phyloP scores from a whole-genome alignment of 2,797 vertebrate genomes.

The Geotrypetes seraphini region DNA sequence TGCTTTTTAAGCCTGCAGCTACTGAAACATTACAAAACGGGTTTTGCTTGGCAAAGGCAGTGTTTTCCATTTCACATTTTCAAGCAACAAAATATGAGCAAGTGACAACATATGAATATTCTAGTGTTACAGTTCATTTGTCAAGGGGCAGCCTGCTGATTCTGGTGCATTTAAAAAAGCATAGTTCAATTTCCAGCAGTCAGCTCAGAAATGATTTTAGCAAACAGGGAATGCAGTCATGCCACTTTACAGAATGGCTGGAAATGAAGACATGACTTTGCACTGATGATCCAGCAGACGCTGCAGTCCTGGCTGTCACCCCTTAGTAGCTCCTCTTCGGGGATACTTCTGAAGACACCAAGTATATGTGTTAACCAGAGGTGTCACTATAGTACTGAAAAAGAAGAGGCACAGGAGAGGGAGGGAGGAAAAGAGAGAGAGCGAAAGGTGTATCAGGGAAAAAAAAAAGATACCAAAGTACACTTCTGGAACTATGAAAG shows the following conservation, averaged over 20 bases:
- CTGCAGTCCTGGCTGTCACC: neutral
- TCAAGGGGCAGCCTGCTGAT: conserved; percentile 4
- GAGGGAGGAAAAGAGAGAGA: neutral
- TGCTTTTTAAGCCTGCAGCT: neutral
- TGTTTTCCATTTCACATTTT: neutral
- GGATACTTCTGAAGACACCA: neutral
- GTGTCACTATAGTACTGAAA: conserved; percentile 7
- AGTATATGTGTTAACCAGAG: neutral
- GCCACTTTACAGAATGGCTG: conserved; percentile 1
- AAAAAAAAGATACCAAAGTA: neutral
- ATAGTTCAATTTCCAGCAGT: conserved; percentile 4
- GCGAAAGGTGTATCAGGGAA: neutral
- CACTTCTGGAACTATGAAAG: too few relatives aligned
- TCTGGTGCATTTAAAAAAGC: conserved; percentile 3
- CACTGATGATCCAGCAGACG: neutral
- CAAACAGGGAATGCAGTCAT: too few relatives aligned
- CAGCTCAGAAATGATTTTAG: neutral
- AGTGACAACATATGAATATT: conserved; percentile 1
- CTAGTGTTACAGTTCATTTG: conserved; percentile 2
- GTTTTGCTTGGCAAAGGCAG: neutral
- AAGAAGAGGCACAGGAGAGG: neutral
- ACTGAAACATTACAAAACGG: neutral
- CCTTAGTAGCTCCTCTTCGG: neutral
- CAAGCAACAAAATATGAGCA: neutral
- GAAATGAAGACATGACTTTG: neutral